These are phyloP conservation scores for Lithophane ornitopus DNA, from an alignment of 2,888 invertebrate genomes.

Conservation along the genomic window DNA sequence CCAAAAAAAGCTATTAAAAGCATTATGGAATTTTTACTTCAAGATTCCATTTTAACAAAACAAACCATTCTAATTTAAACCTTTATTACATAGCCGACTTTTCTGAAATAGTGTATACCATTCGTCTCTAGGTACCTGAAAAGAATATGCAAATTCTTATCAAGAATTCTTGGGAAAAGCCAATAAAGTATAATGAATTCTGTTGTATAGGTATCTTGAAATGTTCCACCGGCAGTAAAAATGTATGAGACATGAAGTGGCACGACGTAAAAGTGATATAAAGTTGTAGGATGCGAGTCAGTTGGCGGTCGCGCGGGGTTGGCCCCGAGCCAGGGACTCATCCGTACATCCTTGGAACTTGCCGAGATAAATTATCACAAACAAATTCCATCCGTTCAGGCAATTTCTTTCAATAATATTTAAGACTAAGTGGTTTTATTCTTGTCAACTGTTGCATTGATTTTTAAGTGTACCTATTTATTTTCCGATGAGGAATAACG, in stretches of 20 bases:
- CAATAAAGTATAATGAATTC: slow-evolving; percentile 50
- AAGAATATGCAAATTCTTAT: slow-evolving; percentile 34
- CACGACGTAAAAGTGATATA: slow-evolving; percentile 63
- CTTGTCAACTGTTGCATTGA: slow-evolving; percentile 63
- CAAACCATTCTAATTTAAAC: not conserved
- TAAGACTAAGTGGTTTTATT: slow-evolving; percentile 52
- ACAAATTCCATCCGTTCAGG: slow-evolving; percentile 69
- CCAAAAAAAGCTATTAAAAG: not conserved
- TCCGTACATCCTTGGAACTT: slow-evolving; percentile 66
- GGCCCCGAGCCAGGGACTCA: slow-evolving; percentile 74
- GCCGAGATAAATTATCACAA: slow-evolving; percentile 73
- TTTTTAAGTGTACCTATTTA: slow-evolving; percentile 19
- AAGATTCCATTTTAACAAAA: not conserved
- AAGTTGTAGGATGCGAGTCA: slow-evolving; percentile 64
- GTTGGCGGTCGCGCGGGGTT: slow-evolving; percentile 61
- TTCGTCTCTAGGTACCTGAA: not conserved
- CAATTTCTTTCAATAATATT: slow-evolving; percentile 68
- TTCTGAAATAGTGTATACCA: not conserved
- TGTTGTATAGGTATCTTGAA: slow-evolving; percentile 47
- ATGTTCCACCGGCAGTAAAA: slow-evolving; percentile 54
- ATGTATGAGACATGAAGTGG: slow-evolving; percentile 62
- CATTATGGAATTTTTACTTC: not conserved
- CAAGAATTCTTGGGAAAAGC: slow-evolving; percentile 30
- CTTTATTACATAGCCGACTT: not conserved
- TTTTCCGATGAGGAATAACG: not conserved